Evolutionary conservation across 2,888 invertebrate species (phyloP), one percentile per base, ranked within the genome.

Genomic region (Drosophila vallismaia): DNA sequence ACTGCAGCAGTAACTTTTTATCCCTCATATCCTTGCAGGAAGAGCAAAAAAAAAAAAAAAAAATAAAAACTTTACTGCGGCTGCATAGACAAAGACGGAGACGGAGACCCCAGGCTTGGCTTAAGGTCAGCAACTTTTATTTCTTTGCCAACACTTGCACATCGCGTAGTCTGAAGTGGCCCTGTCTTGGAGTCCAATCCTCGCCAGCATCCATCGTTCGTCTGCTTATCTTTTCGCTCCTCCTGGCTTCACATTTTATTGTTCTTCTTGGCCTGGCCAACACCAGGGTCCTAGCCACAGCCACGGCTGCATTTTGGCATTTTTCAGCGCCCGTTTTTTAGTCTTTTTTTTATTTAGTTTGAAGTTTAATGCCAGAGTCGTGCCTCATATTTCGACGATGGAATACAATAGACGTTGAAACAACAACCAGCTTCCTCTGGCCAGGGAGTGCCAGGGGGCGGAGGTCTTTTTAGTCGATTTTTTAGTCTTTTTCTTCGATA

Each of bases 281-380:
- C 79, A 79, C 83, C 80, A 63, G 76, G 76, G 70, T 69, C 57
- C 67, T 59, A 46, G 59, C 72, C 72, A 68, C 55, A 46, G 59
- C 72, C 72, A 68, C 55, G 78, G 80, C 83, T 82, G 86, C 82
- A 82, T 82, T 82, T 87, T 82, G 83, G 83, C 83, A 88, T 88
- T 83, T 88, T 88, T 82, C 82, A 86, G 84, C 88, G 84, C 72
- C 66, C 55, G 70, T 82, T 82, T 63, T 63, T 14, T 14, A 14
- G 29, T 66, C 52, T 64, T 64, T 45, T 36, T 53, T 45, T 49
- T 64, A 67, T 64, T 64, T 64, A 64, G 67, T 64, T 67, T 64
- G 78, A 82, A 82, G 82, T 82, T 88, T 86, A 84, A 84, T 88
- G 87, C 87, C 87, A 88, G 88, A 84, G 84, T 84, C 84, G 84